A percentile compares a stretch with the other conserved stretches of the same genome.
Conservation (phyloP, 2,888 invertebrate genomes). For the Autographa pulchrina region DNA sequence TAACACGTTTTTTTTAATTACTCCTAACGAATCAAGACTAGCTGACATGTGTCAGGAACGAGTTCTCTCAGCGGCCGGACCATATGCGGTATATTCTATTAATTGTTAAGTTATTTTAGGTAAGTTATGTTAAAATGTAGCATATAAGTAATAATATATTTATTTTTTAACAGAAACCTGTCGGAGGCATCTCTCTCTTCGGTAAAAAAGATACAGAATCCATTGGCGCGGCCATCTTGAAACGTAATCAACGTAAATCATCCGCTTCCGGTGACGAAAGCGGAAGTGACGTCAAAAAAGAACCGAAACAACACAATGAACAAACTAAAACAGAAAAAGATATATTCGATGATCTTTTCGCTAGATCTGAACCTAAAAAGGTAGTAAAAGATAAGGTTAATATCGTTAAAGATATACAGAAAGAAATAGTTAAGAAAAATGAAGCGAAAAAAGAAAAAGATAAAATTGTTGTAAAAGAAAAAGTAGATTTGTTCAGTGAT, state of each 20-base stretch:
- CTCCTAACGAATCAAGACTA: no score
- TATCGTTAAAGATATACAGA: constrained; percentile 39
- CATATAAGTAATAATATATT: not conserved
- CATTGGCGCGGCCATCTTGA: constrained; percentile 82
- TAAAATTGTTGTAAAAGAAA: constrained; percentile 58
- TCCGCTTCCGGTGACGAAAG: constrained; percentile 73
- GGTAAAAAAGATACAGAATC: constrained; percentile 82
- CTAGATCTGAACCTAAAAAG: constrained; percentile 68
- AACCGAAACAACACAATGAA: constrained; percentile 32
- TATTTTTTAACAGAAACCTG: constrained; percentile 86
- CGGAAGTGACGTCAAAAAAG: constrained; percentile 48
- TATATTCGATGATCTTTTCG: constrained; percentile 80
- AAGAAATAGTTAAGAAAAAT: constrained; percentile 44
- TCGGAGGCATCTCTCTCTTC: constrained; percentile 90
- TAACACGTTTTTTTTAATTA: no score
- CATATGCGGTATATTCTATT: no score
- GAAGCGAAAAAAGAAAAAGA: constrained; percentile 46
- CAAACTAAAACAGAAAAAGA: constrained; percentile 65
- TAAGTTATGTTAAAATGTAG: no score
- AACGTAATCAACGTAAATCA: constrained; percentile 74
- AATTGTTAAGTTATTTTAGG: no score
- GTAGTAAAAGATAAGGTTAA: constrained; percentile 39
- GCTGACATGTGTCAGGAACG: no score
- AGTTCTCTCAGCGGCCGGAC: no score
- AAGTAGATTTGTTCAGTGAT: constrained; percentile 80